These are phyloP conservation scores for Sardina pilchardus DNA, from an alignment of 2,113 vertebrate genomes.

Conservation along the genomic window DNA sequence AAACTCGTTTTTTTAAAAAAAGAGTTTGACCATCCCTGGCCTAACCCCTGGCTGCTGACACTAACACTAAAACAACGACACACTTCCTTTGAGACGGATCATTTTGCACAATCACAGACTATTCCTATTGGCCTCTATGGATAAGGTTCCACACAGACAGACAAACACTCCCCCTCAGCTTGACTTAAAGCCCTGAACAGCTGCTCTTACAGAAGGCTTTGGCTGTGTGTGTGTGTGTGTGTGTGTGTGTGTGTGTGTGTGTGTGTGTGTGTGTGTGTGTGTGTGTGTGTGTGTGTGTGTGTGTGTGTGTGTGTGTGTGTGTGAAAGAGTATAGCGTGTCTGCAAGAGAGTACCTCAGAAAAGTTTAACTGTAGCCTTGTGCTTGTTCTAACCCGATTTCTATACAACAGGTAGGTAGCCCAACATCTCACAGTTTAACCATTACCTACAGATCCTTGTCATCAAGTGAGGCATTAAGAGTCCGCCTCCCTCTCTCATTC, in stretches of 20 bases:
- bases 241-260: neutral
- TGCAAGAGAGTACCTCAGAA: neutral
- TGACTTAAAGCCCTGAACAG: slow-evolving; percentile 1
- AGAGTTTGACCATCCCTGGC: no score
- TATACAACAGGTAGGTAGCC: neutral
- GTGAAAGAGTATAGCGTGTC: neutral
- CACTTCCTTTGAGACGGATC: neutral
- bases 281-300: slow-evolving; percentile 7
- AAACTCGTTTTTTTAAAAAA: no score
- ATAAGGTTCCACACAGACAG: neutral
- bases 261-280: neutral
- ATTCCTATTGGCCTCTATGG: neutral
- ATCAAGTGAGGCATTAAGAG: neutral
- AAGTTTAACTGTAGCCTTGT: neutral
- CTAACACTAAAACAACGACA: neutral
- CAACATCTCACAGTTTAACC: neutral
- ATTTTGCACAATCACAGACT: neutral
- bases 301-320: slow-evolving; percentile 1
- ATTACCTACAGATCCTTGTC: neutral
- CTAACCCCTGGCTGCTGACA: neutral
- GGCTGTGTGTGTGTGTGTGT: neutral
- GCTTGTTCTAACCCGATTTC: neutral
- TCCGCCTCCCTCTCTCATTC: neutral
- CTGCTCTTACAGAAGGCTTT: neutral
- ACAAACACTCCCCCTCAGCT: neutral